Base-by-base conservation (phyloP, 2,888 invertebrate species). In the Cacoxenus indagator region DNA sequence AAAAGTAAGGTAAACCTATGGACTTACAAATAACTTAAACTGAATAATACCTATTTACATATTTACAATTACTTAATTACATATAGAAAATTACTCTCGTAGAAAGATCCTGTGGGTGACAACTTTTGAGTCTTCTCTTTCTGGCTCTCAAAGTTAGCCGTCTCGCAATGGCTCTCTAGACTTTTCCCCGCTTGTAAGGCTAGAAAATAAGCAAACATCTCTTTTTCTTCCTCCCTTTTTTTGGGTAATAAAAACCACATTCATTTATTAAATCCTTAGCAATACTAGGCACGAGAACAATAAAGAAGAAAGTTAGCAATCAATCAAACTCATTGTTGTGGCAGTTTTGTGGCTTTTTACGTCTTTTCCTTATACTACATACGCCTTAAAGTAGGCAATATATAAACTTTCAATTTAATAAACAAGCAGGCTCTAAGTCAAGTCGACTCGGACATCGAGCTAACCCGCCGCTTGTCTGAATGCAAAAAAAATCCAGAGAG, bases 371-470 rank as follows among this genome's bases (percentile, higher is more conserved):
- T 11, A 2, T 37, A n/a, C 54, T 67, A 72, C 75, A 70, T 66
- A n/a, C 24, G 67, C 68, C 64, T 65, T 67, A 66, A 70, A 64
- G 68, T 65, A 61, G 68, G 59, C 69, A 66, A 65, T 62, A 62
- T 43, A 62, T 43, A 71, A 74, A 70, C 76, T 76, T 78, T 76
- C 79, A 78, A 77, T 79, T 77, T 75, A 78, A 80, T 81, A 79
- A 77, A 64, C 61, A 70, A 37, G 59, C 29, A 62, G 43, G 8
- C 31, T 43, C n/a, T 43, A n/a, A 22, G 22, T 19, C 51, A 17
- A 51, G 51, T 19, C 9, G 9, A 43, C 45, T 22, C 51, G 22
- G 14, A 8, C 37, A 37, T 37, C 14, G 37, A 14, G n/a, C n/a
- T n/a, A n/a, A n/a, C 5, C 9, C 14, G 9, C 37, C 37, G 37